phyloP scores from a whole-genome alignment of 2,797 vertebrate genomes.

The Brachyalestes nurse region DNA sequence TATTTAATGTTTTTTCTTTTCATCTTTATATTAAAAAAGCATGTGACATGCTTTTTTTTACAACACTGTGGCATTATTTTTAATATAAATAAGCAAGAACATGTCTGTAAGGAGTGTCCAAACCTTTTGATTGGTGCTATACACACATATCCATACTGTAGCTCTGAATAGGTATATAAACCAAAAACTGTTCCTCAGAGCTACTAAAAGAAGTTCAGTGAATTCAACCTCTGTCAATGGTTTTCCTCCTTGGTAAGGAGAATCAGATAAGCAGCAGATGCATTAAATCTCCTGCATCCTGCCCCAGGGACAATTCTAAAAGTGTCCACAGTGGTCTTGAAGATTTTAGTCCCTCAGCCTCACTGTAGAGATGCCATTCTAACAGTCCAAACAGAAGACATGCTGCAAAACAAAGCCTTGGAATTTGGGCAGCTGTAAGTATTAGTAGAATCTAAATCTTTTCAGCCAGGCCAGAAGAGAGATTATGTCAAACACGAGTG shows the following conservation, averaged over 20 bases:
- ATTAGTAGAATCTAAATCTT: conserved; percentile 4
- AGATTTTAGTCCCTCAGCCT: neutral
- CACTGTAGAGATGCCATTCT: neutral
- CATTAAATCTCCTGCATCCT: conserved; percentile 11
- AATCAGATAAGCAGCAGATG: conserved; percentile 27
- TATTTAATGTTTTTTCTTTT: too few relatives aligned
- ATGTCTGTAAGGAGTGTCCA: too few relatives aligned
- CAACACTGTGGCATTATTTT: too few relatives aligned
- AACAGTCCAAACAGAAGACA: conserved; percentile 2
- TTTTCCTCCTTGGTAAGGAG: neutral
- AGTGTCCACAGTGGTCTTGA: neutral
- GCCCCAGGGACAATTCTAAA: conserved; percentile 1
- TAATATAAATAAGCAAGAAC: too few relatives aligned
- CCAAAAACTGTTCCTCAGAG: neutral
- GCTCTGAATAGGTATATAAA: too few relatives aligned
- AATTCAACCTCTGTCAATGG: neutral
- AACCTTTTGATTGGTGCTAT: too few relatives aligned
- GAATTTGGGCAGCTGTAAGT: conserved; percentile 25
- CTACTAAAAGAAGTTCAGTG: conserved; percentile 11
- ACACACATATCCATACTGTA: too few relatives aligned
- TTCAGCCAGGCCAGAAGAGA: neutral
- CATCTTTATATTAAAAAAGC: too few relatives aligned
- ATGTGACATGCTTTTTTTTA: too few relatives aligned
- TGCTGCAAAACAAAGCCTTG: neutral
- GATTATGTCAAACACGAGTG: neutral